Evolutionary conservation across 2,888 invertebrate genomes (phyloP), one percentile per base, ranked within the genome.

Genomic region (Autographa pulchrina): DNA sequence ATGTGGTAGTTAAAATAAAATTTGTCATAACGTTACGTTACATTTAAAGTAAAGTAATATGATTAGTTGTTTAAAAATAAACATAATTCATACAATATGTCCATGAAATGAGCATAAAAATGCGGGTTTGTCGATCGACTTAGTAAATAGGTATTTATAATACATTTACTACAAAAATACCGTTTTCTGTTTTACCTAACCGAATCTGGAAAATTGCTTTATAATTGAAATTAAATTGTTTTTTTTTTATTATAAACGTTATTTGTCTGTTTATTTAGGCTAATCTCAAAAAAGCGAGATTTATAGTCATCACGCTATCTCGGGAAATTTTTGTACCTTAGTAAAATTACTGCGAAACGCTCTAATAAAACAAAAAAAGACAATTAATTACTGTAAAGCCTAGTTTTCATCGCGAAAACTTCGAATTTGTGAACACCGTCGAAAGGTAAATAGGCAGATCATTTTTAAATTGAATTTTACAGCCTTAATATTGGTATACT

Each of bases 1-100:
- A 61, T 61, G 56, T 32, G n/a, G 59, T 38, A 16, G 52, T 41
- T 68, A 69, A 59, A 62, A 65, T 68, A 56, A 76, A 62, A 76
- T 41, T 52, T 18, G n/a, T 18, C 71, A 71, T 68, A 62, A 72
- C 68, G 72, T 72, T n/a, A n/a, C n/a, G 62, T 72, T 78, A 68
- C 72, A 80, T 64, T 68, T 38, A 13, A 9, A 41, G 13, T 41
- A 41, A 13, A 41, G 1, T 13, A 2, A 25, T 2, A 25, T 3
- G 25, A 25, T 25, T 25, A 25, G 25, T 25, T 25, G 25, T 25
- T 25, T 25, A 25, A 25, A 25, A 2, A 25, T 25, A 25, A 25
- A 25, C 3, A 25, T 25, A 25, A 25, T 25, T 2, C 25, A 25
- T 25, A 25, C 25, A 25, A n/a, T n/a, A n/a, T 3, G 25, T 25